Base-by-base conservation (phyloP, 2,113 vertebrate genomes). In the Prunella himalayana region DNA sequence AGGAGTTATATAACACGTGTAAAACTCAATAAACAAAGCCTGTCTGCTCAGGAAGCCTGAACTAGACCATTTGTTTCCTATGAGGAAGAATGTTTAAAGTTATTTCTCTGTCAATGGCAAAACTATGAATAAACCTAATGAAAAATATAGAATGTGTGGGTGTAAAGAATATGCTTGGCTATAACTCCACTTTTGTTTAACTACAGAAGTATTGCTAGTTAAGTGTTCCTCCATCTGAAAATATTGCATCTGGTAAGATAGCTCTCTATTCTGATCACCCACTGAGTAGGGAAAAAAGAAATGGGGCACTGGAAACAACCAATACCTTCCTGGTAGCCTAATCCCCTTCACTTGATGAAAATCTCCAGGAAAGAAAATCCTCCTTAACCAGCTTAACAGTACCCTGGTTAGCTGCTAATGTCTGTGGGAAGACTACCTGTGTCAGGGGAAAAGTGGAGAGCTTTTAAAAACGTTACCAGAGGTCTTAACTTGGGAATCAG, bases 1-100 rank as follows among this genome's bases (percentile, higher is more conserved):
- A 92, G 39, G 85, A 92, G 95, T 97, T 97, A 95, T 22, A 65
- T 94, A 97, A 97, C 53, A 16, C 12, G 7, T 73, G 66, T 94
- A 90, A 97, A 96, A 77, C 71, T 96, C 80, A 81, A 83, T 92
- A 97, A 97, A 97, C 90, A 97, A 95, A 97, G 57, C 57, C 44
- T 95, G 89, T 87, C 91, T 96, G 61, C 82, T 94, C 88, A 64
- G 63, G 60, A 82, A 87, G 44, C 75, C 95, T 87, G 54, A 97
- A 96, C 96, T 83, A 96, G 77, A 97, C 53, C 78, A 91, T 91
- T 94, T 92, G 72, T 90, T 96, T 97, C 78, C 63, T 92, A 42
- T 61, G 79, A 95, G 66, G 92, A 63, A 56, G 61, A 72, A 80
- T 70, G 54, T 91, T 97, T 94, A 82, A 96, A 95, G 60, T 87